phyloP scores from a whole-genome alignment of 2,797 vertebrate species.

The Mycteria americana region DNA sequence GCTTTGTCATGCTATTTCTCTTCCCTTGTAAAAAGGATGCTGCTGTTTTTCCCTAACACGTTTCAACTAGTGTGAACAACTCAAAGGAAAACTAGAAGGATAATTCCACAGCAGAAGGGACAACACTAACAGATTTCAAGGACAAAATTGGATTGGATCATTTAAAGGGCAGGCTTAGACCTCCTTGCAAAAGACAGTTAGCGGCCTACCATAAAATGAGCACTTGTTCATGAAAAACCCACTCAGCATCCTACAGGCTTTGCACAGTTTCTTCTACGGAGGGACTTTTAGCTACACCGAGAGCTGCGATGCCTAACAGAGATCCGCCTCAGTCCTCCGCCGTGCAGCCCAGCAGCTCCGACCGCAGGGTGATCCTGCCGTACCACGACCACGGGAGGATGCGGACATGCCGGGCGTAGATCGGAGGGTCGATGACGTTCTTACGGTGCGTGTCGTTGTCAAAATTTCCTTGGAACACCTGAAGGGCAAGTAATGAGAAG shows the following conservation, averaged over 20 bases:
- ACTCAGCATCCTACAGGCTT: constrained; percentile 87
- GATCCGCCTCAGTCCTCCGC: constrained; percentile 84
- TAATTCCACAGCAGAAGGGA: constrained; percentile 68
- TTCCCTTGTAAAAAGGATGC: constrained; percentile 69
- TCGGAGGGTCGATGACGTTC: constrained; percentile 94
- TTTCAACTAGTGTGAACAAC: constrained; percentile 65
- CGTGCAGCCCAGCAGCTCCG: constrained; percentile 92
- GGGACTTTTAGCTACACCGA: constrained; percentile 59
- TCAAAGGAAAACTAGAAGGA: constrained; percentile 60
- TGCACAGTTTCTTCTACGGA: constrained; percentile 85
- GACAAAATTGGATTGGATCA: constrained; percentile 65
- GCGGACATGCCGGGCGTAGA: constrained; percentile 88
- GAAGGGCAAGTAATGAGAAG: background rate
- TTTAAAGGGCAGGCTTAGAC: constrained; percentile 80
- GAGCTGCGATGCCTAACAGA: background rate
- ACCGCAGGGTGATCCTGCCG: constrained; percentile 93
- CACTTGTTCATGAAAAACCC: constrained; percentile 82
- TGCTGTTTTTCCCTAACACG: constrained; percentile 56
- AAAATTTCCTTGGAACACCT: constrained; percentile 99
- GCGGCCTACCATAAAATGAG: constrained; percentile 85
- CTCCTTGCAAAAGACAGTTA: constrained; percentile 79
- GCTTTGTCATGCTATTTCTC: constrained; percentile 38
- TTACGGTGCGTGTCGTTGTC: constrained; percentile 99
- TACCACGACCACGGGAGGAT: constrained; percentile 99
- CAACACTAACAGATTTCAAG: constrained; percentile 64